Conservation (phyloP, 2,888 invertebrate genomes). For the Drosophila bunnanda region DNA sequence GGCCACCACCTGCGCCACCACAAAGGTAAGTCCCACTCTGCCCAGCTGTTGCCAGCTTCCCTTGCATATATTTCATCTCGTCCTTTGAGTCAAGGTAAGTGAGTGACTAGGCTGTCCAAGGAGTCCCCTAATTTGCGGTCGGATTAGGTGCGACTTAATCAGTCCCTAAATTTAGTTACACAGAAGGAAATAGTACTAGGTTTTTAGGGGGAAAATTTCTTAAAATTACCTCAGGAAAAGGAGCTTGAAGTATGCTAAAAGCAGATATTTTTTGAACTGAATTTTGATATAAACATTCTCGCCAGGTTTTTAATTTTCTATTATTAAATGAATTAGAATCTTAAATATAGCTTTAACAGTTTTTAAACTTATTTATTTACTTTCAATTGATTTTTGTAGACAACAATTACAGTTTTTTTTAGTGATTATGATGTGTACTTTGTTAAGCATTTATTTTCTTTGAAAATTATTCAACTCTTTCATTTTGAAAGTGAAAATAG, state of each 20-base stretch:
- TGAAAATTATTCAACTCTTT: too few relatives aligned
- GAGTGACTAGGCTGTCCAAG: slow-evolving; percentile 35
- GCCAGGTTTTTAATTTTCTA: too few relatives aligned
- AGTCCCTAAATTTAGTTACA: slow-evolving; percentile 30
- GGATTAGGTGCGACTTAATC: slow-evolving; percentile 30
- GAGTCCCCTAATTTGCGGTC: slow-evolving; percentile 31
- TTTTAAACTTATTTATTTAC: too few relatives aligned
- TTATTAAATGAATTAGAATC: neutral
- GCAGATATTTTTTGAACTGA: too few relatives aligned
- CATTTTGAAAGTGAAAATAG: too few relatives aligned
- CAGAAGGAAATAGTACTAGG: neutral
- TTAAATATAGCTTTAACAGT: too few relatives aligned
- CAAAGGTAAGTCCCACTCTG: slow-evolving; percentile 87
- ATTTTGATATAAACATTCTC: too few relatives aligned
- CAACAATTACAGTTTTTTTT: too few relatives aligned
- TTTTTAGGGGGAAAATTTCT: neutral
- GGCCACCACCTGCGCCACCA: slow-evolving; percentile 89
- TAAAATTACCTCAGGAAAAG: neutral
- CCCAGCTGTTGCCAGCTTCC: slow-evolving; percentile 6
- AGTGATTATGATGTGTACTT: too few relatives aligned
- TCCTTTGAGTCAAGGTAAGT: slow-evolving; percentile 53
- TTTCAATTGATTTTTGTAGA: too few relatives aligned
- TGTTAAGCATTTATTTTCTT: neutral
- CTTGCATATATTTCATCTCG: slow-evolving; percentile 47
- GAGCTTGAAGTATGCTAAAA: neutral